phyloP scores from a whole-genome alignment of 2,113 vertebrate species.

The Anguilla rostrata region DNA sequence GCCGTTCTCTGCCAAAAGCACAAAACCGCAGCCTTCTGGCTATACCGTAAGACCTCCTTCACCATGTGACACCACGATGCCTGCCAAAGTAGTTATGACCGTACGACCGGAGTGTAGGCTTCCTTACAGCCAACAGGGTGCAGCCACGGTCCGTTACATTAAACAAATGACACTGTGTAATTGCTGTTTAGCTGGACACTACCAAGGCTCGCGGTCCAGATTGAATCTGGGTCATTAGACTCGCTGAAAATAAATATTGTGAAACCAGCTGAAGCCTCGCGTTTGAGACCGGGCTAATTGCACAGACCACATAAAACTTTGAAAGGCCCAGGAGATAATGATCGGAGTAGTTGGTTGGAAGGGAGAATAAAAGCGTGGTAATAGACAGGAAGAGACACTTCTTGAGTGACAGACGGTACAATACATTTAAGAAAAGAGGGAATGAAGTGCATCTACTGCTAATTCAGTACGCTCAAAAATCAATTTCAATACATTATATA shows the following conservation, averaged over 20 bases:
- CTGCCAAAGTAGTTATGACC: too few relatives aligned
- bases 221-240: not conserved
- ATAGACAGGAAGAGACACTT: not conserved
- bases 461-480: not conserved
- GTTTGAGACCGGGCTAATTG: not conserved
- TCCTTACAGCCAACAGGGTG: not conserved
- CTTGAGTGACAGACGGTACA: not conserved
- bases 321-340: not conserved
- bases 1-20: not conserved
- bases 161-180: not conserved
- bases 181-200: not conserved
- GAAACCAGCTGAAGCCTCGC: not conserved
- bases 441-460: too few relatives aligned
- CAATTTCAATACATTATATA: too few relatives aligned
- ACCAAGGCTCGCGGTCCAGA: not conserved
- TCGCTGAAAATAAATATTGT: not conserved
- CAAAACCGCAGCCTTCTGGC: not conserved
- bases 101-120: too few relatives aligned
- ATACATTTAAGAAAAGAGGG: not conserved
- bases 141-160: not conserved
- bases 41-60: too few relatives aligned
- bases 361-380: not conserved
- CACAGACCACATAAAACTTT: not conserved
- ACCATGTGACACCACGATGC: not conserved
- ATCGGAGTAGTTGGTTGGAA: not conserved